Base-by-base conservation (phyloP, 2,797 vertebrate genomes). In the Anguilla pacifica region DNA sequence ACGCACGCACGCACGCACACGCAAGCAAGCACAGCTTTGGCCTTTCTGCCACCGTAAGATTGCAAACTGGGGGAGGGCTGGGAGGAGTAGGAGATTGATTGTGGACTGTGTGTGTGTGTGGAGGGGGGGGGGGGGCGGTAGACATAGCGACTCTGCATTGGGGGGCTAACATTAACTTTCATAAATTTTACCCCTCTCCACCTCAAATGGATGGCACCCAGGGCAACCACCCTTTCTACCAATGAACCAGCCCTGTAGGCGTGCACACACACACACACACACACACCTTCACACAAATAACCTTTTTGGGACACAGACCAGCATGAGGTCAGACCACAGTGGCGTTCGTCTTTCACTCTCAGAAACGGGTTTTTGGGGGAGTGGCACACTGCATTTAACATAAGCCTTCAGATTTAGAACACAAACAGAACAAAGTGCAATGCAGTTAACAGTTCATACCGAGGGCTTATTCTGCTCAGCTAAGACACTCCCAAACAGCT, bases 201-300 rank as follows among this genome's bases (percentile, higher is more conserved):
- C 35, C 35, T 35, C 35, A 35, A 35, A 9, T 51, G 49, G 7
- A 55, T 13, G 53, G 53, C 1, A 1, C 53, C 1, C 11, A 1
- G 10, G 53, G 11, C 53, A 13, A 55, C 7, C 53, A 13, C 53
- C 53, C 53, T 55, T 15, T 10, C 53, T 9, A 55, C 9, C 53
- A 9, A 55, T 13, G 49, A 55, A 55, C 53, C 10, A 9, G 11
- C 53, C 53, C 53, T 13, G 53, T 83, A 87, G 35, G 87, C 89
- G 90, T 70, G 43, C 57, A 90, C 88, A 88, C 67, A 74, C 84
- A 70, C 61, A 83, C 64, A 90, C 88, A 87, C 67, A 81, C 88
- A 90, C 28, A 70, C 43, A 51, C 49, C 4, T 51, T 5, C 49
- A 72, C 43, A 28, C 25, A 15, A 4, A 35, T 2, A 19, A 11